Evolutionary conservation across 35 echinoderm and acorn worm species (phyloP).

Genomic region (Strongylocentrotus purpuratus): DNA sequence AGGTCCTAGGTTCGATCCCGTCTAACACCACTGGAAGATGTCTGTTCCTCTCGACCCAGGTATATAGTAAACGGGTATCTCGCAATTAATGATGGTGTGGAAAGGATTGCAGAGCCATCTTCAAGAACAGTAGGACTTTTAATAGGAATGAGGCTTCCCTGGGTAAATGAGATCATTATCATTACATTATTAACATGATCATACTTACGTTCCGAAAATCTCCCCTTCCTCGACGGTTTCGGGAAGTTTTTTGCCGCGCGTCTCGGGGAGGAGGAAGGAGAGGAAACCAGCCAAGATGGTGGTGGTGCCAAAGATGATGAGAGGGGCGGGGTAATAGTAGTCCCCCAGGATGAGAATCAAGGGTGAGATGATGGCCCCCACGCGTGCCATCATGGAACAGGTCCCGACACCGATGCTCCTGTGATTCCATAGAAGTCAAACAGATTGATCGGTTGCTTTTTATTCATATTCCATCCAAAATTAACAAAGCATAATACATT

Average conservation of each 20-base stretch:
- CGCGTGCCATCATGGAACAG: constrained; percentile 59
- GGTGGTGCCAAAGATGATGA: constrained; percentile 66
- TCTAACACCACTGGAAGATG: too few species aligned
- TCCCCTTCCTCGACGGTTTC: constrained; percentile 83
- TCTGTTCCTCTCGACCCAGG: too few species aligned
- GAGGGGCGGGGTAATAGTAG: constrained; percentile 67
- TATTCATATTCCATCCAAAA: too few species aligned
- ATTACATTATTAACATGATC: neutral
- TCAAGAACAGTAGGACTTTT: neutral
- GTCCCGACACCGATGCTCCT: constrained; percentile 63
- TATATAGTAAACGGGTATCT: neutral
- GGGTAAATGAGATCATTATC: neutral
- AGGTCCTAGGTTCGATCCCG: too few species aligned
- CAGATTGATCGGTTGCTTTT: too few species aligned
- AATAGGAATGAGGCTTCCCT: neutral
- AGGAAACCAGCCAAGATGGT: constrained; percentile 66
- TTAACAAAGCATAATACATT: too few species aligned
- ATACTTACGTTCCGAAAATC: constrained; percentile 64
- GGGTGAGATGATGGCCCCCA: constrained; percentile 61
- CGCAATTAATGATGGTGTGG: neutral
- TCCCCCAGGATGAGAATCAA: constrained; percentile 68
- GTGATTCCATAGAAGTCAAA: neutral
- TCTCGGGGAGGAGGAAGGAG: constrained; percentile 71
- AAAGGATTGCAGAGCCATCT: neutral
- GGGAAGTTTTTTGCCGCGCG: constrained; percentile 57